A percentile compares a stretch with the other conserved stretches of the same genome.
Evolutionary conservation across 2,797 vertebrate genomes (phyloP).

Genomic region (Typhlichthys eigenmanni): DNA sequence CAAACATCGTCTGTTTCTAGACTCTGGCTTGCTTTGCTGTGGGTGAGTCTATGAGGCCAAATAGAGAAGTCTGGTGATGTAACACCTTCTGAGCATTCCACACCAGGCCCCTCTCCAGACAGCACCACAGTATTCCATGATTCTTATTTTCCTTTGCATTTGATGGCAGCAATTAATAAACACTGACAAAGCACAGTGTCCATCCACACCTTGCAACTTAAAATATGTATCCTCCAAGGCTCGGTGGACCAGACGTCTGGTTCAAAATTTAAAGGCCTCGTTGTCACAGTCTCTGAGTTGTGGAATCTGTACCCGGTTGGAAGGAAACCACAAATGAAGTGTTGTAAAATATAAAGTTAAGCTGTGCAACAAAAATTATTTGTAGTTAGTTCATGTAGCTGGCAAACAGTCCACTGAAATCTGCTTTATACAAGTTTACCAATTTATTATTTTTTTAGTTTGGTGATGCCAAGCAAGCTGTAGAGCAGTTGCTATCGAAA

Average conservation of each 20-base stretch:
- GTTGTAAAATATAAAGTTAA: conserved; percentile 58
- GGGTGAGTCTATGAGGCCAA: conserved; percentile 58
- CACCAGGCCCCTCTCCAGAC: conserved; percentile 62
- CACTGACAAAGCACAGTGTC: conserved; percentile 49
- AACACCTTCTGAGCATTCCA: conserved; percentile 62
- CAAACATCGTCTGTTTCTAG: conserved; percentile 24
- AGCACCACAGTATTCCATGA: conserved; percentile 40
- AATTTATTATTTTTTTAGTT: conserved; percentile 57
- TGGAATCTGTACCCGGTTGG: conserved; percentile 47
- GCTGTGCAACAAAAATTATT: conserved; percentile 51
- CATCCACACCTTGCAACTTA: conserved; percentile 25
- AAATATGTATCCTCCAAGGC: conserved; percentile 39
- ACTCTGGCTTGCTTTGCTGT: conserved; percentile 31
- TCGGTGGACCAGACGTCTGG: conserved; percentile 38
- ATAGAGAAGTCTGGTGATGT: conserved; percentile 74
- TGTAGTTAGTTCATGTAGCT: conserved; percentile 39
- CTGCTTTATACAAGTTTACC: conserved; percentile 68
- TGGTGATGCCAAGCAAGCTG: conserved; percentile 39
- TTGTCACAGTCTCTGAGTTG: conserved; percentile 51
- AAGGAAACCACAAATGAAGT: conserved; percentile 58
- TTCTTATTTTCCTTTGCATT: conserved; percentile 51
- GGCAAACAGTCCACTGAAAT: conserved; percentile 57
- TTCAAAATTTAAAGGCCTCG: conserved; percentile 52
- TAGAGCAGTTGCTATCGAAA: conserved; percentile 73
- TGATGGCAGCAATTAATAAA: conserved; percentile 50